Conservation (phyloP, 30 jellyfish, hydroid and myxozoan genomes). For the Cassiopea xamachana region DNA sequence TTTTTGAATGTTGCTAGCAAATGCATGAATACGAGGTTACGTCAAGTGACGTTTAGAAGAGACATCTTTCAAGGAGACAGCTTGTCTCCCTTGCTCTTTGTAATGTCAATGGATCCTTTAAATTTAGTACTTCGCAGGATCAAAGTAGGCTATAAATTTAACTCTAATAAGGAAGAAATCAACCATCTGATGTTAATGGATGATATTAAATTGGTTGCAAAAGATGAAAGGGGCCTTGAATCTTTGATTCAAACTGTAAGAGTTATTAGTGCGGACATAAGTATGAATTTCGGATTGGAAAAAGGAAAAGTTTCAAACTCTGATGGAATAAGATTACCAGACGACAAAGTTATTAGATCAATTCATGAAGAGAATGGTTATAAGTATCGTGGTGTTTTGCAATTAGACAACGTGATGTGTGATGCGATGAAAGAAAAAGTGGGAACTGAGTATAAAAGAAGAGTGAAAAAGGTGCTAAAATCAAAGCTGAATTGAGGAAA, state of each 20-base stretch:
- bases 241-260: too few species aligned
- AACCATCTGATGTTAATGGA: not conserved
- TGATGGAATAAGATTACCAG: not conserved
- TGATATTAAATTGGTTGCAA: not conserved
- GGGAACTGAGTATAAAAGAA: not conserved
- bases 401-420: conserved; percentile 4
- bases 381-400: not conserved
- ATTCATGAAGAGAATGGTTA: not conserved
- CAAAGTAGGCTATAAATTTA: not conserved
- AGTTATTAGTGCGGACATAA: too few species aligned
- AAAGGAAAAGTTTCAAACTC: not conserved
- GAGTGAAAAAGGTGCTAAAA: conserved; percentile 1
- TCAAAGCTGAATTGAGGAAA: conserved; percentile 17
- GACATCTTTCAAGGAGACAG: not conserved
- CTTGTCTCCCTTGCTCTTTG: not conserved
- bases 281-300: too few species aligned
- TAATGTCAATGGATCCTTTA: not conserved
- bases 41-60: not conserved
- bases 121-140: not conserved
- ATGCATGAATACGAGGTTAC: too few species aligned
- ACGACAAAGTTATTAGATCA: not conserved
- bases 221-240: not conserved
- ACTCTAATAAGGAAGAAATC: not conserved
- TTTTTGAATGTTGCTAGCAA: too few species aligned
- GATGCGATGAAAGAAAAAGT: not conserved